These are phyloP conservation scores for Bradypodion ventrale DNA, from an alignment of 2,797 vertebrate species.

Conservation along the genomic window DNA sequence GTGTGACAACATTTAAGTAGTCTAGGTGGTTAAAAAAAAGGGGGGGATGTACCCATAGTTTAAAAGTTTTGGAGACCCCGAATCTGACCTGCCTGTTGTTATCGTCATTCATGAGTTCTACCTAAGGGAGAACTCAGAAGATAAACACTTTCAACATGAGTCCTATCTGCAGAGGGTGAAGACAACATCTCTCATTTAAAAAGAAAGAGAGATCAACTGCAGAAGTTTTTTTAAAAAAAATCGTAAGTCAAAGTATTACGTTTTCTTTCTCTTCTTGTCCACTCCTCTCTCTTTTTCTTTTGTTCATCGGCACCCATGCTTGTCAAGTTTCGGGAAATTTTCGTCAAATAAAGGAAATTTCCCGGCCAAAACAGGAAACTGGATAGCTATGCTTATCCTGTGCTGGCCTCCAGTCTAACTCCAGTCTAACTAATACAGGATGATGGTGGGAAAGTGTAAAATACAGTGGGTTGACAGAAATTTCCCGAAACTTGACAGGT, in stretches of 20 bases:
- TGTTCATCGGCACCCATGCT: no score
- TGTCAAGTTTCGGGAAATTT: no score
- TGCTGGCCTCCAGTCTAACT: no score
- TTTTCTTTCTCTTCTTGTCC: conserved; percentile 41
- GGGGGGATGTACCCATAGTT: conserved; percentile 33
- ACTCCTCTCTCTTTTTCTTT: not conserved
- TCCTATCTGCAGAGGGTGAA: conserved; percentile 67
- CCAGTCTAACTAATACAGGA: no score
- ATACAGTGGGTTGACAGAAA: no score
- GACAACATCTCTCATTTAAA: conserved; percentile 42
- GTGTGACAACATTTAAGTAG: conserved; percentile 30
- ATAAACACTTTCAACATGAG: conserved; percentile 64
- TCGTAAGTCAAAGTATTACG: conserved; percentile 63
- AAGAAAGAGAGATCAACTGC: conserved; percentile 43
- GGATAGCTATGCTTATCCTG: no score
- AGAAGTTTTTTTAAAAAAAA: conserved; percentile 65
- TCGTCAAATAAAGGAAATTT: no score
- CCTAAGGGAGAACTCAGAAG: conserved; percentile 44
- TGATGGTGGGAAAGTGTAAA: no score
- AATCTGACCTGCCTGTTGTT: conserved; percentile 41
- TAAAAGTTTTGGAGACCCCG: conserved; percentile 25
- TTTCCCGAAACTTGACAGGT: no score
- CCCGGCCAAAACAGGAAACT: no score
- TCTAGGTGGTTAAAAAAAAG: conserved; percentile 29
- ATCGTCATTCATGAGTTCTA: conserved; percentile 43